Base-by-base conservation (phyloP, 2,113 vertebrate species). In the Columba janthina region DNA sequence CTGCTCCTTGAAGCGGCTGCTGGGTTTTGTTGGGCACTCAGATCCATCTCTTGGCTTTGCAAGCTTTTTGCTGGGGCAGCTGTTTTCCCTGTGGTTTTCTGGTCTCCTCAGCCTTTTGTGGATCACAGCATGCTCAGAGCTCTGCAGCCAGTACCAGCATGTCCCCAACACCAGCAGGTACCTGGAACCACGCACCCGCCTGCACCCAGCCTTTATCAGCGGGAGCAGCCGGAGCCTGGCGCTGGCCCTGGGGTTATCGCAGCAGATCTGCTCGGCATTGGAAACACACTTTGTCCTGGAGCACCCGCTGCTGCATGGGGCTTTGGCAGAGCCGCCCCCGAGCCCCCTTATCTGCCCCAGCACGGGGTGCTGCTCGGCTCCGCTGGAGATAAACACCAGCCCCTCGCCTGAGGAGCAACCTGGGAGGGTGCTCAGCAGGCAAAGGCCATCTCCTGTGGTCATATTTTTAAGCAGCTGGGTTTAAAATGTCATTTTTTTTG, bases 21-120 rank as follows among this genome's bases (percentile, higher is more conserved):
- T 13, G 74, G 25, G 16, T 3, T 40, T 28, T 70, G 12, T 26
- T 3, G 4, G 20, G 21, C 6, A 6, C 46, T n/a, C 1, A 0
- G 5, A 40, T 2, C 50, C 11, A 4, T 5, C 4, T 12, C 6
- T 2, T 1, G 11, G 7, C 8, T 65, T 60, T 42, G 24, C 1
- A 2, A 40, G 18, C 0, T 0, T 46, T 0, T 10, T 26, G 13
- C 54, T 22, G 22, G 66, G 28, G 32, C 0, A 0, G 16, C 31
- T 0, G 6, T 14, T 56, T 51, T 12, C n/a, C 48, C 7, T 66
- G 6, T 0, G 1, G 36, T 22, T 69, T 53, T 57, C 34, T 34
- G 54, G 3, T 50, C 54, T 71, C 36, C 6, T 10, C 38, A 31
- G 24, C 46, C 36, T 14, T n/a, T 31, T 14, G 44, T 46, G 44